Base-by-base conservation (phyloP, 2,797 vertebrate species). In the Octomys mimax region DNA sequence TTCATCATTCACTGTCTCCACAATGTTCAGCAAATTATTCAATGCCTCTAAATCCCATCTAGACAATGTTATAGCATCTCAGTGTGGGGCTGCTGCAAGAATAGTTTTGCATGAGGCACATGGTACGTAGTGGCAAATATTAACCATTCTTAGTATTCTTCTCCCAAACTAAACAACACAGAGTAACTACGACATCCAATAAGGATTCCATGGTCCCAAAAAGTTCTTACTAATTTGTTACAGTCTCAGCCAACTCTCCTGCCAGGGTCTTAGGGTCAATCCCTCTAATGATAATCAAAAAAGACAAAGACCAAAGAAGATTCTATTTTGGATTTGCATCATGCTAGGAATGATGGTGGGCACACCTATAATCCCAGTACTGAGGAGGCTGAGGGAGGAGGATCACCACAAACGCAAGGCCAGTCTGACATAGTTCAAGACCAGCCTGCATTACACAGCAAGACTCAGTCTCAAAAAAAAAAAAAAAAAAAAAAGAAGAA, bases 151-250 rank as follows among this genome's bases (percentile, higher is more conserved):
- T 66, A 96, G 49, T 70, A 49, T 36, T 39, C 61, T 90, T 71
- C 81, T 87, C 66, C 62, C 33, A 62, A 87, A 78, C n/a, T 86
- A 73, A 96, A 86, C 54, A 46, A n/a, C 52, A 84, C 14, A 85
- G 39, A 75, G 42, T 6, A 52, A 21, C 78, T 81, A 24, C 19
- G 75, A 78, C 26, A 33, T 77, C 26, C 73, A 52, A 54, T 49
- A 81, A 92, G 49, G 77, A 62, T 73, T 77, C 84, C 59, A 84
- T 0, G 13, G 18, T 66, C 87, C 75, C 22, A 88, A 26, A 92
- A 22, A 36, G 22, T 75, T 88, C 59, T 68, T 42, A 86, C 19
- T 24, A 80, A 61, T 68, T 85, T 85, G 64, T 82, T 90, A 92
- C 66, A 82, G 81, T 96, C 36, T 88, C 73, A 26, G 36, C 33